Base-by-base conservation (phyloP, 2,113 vertebrate species). In the Corydoras maculifer region DNA sequence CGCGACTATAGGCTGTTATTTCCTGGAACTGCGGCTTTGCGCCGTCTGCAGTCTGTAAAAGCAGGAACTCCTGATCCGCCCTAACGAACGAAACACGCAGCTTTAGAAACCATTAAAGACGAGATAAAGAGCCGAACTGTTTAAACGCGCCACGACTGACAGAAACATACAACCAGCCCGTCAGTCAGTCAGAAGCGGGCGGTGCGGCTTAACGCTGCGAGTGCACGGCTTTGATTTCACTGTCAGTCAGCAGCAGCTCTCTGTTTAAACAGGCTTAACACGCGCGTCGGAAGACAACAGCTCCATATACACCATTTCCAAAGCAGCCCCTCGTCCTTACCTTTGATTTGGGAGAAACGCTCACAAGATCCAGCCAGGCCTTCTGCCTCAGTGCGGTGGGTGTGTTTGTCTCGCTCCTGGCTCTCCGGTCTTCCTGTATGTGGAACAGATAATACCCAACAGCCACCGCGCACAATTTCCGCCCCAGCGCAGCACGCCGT, bases 381-480 rank as follows among this genome's bases (percentile, higher is more conserved):
- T 51, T 69, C 65, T 65, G 9, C 12, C 55, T 43, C 8, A 30
- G 55, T 12, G 18, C 57, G 62, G 75, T 75, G 73, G 78, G 78
- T 77, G 78, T 69, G 62, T 78, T 79, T 58, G 35, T 57, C 12
- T 64, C 65, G 62, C 75, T 79, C 75, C 77, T 74, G 79, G 65
- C 72, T 72, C 66, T 74, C 77, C 68, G 25, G 51, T 80, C 81
- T 77, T 83, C 86, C 90, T 86, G 84, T 83, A 81, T 84, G 60
- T 54, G 58, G 68, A 63, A 68, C 51, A 80, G 83, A 57, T 57
- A 57, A 57, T 87, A 85, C 88, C 89, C 88, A 84, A 83, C 82
- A 67, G 76, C 68, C 87, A 82, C 85, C 76, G 88, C 88, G 86
- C 86, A 35, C 66, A 73, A 85, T 80, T 88, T 87, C 89, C 87